These are phyloP conservation scores for Dilophus febrilis DNA, from an alignment of 2,888 invertebrate species.

Conservation along the genomic window DNA sequence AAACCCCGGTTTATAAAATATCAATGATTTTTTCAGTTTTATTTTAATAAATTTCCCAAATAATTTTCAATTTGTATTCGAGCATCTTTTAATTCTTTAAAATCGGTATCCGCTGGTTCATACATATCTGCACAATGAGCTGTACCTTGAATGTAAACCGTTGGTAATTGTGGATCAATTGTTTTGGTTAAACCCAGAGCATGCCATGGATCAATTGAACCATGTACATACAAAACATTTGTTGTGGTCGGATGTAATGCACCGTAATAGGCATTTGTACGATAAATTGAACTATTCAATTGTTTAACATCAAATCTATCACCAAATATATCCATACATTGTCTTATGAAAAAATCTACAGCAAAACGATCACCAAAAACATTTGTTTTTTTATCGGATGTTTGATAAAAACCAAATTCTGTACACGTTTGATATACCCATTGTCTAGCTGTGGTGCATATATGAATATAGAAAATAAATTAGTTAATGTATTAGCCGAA, in stretches of 20 bases:
- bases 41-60: no score
- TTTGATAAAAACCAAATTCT: slow-evolving; percentile 92
- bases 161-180: slow-evolving; percentile 36
- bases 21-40: no score
- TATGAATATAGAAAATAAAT: no score
- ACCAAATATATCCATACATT: slow-evolving; percentile 73
- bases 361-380: slow-evolving; percentile 64
- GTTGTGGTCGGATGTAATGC: slow-evolving; percentile 49
- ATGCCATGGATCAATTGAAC: slow-evolving; percentile 81
- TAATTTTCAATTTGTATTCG: slow-evolving; percentile 38
- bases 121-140: slow-evolving; percentile 94
- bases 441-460: slow-evolving; percentile 42
- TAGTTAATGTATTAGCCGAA: no score
- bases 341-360: slow-evolving; percentile 57
- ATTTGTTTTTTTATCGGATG: slow-evolving; percentile 37
- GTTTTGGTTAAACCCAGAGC: slow-evolving; percentile 53
- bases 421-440: slow-evolving; percentile 94
- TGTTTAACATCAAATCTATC: slow-evolving; percentile 41
- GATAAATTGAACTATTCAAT: slow-evolving; percentile 40
- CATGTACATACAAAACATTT: slow-evolving; percentile 72
- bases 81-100: slow-evolving; percentile 47
- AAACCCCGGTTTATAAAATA: no score
- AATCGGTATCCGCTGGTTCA: slow-evolving; percentile 49
- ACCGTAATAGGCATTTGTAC: slow-evolving; percentile 70
- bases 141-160: slow-evolving; percentile 69